These are phyloP conservation scores for Argentina silus DNA, from an alignment of 2,797 vertebrate genomes.

Conservation along the genomic window DNA sequence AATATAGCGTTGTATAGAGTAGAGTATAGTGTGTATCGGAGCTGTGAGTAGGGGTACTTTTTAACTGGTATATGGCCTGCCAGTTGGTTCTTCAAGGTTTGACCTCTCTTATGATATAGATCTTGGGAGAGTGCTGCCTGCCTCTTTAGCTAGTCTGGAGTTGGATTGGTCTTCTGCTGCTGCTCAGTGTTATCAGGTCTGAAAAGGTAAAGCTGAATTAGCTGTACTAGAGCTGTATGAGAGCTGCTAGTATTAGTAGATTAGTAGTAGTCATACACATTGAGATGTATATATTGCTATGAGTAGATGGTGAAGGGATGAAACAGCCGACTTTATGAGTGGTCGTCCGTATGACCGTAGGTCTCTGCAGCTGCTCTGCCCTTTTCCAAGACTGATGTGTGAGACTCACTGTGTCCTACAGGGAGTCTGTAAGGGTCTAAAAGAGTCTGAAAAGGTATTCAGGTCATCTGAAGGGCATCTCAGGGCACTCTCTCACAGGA, in stretches of 20 bases:
- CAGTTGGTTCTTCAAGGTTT: too few relatives aligned
- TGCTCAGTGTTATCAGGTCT: background rate
- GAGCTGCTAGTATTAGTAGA: too few relatives aligned
- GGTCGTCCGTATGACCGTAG: slow-evolving; percentile 22
- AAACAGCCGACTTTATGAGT: slow-evolving; percentile 15
- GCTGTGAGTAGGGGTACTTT: too few relatives aligned
- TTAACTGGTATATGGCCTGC: too few relatives aligned
- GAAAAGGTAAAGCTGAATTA: too few relatives aligned
- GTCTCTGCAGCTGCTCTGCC: slow-evolving; percentile 34
- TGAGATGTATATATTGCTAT: background rate
- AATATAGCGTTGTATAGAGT: too few relatives aligned
- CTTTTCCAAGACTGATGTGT: slow-evolving; percentile 30
- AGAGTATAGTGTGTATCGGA: too few relatives aligned
- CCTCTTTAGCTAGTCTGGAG: background rate
- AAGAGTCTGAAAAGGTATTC: background rate
- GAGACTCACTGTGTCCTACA: background rate
- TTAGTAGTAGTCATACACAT: too few relatives aligned
- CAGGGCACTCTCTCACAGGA: background rate
- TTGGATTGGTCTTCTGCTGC: background rate
- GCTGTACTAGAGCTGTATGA: too few relatives aligned
- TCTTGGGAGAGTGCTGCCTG: background rate
- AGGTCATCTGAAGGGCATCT: slow-evolving; percentile 5
- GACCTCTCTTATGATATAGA: too few relatives aligned
- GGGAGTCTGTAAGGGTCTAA: background rate
- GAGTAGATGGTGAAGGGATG: slow-evolving; percentile 2